These are phyloP conservation scores for Drosophila pseudoobscura DNA, from an alignment of 1,140 invertebrate species.

Conservation along the genomic window DNA sequence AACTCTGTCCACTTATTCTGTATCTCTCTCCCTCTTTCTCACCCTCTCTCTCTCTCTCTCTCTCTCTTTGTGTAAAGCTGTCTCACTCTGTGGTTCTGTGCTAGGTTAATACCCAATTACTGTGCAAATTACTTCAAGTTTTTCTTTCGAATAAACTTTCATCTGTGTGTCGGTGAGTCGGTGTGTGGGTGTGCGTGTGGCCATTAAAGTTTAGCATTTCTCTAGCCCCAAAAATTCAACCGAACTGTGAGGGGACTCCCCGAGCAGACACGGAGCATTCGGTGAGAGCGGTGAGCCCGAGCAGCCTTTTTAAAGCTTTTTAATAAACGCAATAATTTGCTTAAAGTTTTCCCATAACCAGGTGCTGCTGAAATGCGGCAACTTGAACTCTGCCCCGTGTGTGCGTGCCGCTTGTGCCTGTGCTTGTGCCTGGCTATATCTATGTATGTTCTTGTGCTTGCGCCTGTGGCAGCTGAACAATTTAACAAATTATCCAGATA, in stretches of 20 bases:
- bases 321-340: conserved; percentile 80
- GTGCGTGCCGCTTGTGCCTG: background rate
- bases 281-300: background rate
- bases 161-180: conserved; percentile 8
- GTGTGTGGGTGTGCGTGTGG: conserved; percentile 24
- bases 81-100: conserved; percentile 20
- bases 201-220: conserved; percentile 71
- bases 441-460: conserved; percentile 1
- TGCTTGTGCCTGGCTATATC: background rate
- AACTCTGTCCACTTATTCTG: conserved; percentile 71
- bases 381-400: conserved; percentile 29
- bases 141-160: conserved; percentile 53
- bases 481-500: conserved; percentile 69
- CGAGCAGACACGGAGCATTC: background rate
- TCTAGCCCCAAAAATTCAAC: conserved; percentile 7
- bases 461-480: conserved; percentile 46
- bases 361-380: conserved; percentile 27
- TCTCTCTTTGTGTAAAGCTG: background rate
- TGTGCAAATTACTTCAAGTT: conserved; percentile 81
- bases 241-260: conserved; percentile 30
- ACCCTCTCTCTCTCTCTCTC: background rate
- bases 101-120: conserved; percentile 82
- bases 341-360: conserved; percentile 73
- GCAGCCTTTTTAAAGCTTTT: conserved; percentile 63
- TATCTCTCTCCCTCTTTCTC: background rate